phyloP scores from a whole-genome alignment of 2,888 invertebrate species.

The Cheilosia scutellata region DNA sequence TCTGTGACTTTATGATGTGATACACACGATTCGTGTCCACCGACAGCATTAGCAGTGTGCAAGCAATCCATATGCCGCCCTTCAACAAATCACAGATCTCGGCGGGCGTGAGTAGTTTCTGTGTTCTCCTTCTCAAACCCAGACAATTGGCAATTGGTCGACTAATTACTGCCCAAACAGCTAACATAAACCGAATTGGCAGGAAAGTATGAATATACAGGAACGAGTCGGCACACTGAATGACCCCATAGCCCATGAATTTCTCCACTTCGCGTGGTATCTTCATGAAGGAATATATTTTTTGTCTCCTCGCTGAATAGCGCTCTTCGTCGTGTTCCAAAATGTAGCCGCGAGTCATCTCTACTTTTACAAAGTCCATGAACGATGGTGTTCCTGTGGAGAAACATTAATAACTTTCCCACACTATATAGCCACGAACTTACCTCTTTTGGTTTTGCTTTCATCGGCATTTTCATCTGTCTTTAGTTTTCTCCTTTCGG shows the following conservation, averaged over 20 bases:
- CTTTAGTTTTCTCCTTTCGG: slow-evolving; percentile 67
- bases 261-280: slow-evolving; percentile 96
- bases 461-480: slow-evolving; percentile 67
- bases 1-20: slow-evolving; percentile 98
- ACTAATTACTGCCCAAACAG: slow-evolving; percentile 91
- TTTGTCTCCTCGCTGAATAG: slow-evolving; percentile 96
- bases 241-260: slow-evolving; percentile 96
- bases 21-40: slow-evolving; percentile 99
- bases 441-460: slow-evolving; percentile 47
- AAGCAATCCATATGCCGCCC: slow-evolving; percentile 93
- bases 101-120: slow-evolving; percentile 90
- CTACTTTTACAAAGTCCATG: slow-evolving; percentile 91
- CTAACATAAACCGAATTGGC: slow-evolving; percentile 95
- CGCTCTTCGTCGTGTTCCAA: slow-evolving; percentile 97
- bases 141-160: slow-evolving; percentile 90
- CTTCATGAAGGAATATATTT: slow-evolving; percentile 98
- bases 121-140: slow-evolving; percentile 86
- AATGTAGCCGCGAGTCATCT: slow-evolving; percentile 96
- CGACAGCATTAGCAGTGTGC: slow-evolving; percentile 92
- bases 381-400: slow-evolving; percentile 79
- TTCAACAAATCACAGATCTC: slow-evolving; percentile 98
- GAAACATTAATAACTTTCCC: not conserved
- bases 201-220: slow-evolving; percentile 98
- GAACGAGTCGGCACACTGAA: slow-evolving; percentile 98
- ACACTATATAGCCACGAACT: not conserved